Conservation (phyloP, 2,888 invertebrate species). For the Ferdinandea cuprea region DNA sequence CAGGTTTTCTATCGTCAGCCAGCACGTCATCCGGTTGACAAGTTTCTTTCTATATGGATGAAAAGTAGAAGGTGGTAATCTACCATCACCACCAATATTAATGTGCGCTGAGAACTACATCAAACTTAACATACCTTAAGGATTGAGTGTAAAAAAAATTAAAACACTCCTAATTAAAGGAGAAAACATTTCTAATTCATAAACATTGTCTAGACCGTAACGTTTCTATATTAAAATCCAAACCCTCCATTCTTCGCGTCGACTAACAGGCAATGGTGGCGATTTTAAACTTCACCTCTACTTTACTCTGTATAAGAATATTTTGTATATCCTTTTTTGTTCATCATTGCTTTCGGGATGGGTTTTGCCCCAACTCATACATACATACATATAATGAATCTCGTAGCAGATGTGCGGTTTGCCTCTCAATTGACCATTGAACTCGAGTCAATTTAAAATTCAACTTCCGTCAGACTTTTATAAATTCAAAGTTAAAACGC, state of each 20-base stretch:
- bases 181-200: slow-evolving; percentile 59
- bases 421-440: slow-evolving; percentile 1
- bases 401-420: not conserved
- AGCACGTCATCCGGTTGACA: too few relatives aligned
- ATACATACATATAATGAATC: not conserved
- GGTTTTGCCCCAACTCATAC: too few relatives aligned
- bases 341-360: not conserved
- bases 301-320: not conserved
- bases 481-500: not conserved
- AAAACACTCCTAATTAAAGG: slow-evolving; percentile 44
- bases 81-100: too few relatives aligned
- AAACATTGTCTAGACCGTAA: slow-evolving; percentile 51
- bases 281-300: not conserved
- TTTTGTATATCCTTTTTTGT: not conserved
- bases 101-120: too few relatives aligned
- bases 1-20: too few relatives aligned
- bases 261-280: slow-evolving; percentile 5
- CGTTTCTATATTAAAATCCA: not conserved
- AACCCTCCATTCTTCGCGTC: slow-evolving; percentile 13
- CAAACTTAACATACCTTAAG: too few relatives aligned
- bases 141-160: too few relatives aligned
- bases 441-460: slow-evolving; percentile 10
- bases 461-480: slow-evolving; percentile 30
- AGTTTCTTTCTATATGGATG: too few relatives aligned
- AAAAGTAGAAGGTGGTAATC: too few relatives aligned